Percentiles rank a stretch among this genome's conserved stretches.
Evolutionary conservation across 2,888 invertebrate genomes (phyloP).

Genomic region (Nymphalis c-album): DNA sequence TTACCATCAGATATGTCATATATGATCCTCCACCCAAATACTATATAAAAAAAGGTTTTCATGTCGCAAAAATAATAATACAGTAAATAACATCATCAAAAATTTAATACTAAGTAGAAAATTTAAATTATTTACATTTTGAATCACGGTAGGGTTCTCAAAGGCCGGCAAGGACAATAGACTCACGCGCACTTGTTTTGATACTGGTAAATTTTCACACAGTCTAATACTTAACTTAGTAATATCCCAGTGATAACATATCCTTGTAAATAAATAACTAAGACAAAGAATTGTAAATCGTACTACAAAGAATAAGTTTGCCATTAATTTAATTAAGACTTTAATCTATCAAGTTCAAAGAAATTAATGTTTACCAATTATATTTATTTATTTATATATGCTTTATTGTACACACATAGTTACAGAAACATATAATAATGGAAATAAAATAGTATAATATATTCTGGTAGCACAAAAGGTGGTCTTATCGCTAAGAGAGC

Average conservation of each 20-base stretch:
- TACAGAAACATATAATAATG: no score
- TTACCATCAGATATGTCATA: no score
- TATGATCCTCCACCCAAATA: no score
- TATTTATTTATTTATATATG: no score
- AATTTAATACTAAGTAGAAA: neutral
- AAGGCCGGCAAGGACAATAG: constrained; percentile 37
- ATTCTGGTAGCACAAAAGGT: no score
- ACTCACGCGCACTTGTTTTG: constrained; percentile 36
- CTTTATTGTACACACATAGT: no score
- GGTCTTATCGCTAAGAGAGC: no score
- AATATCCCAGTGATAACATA: constrained; percentile 6
- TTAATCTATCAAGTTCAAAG: no score
- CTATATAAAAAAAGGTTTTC: no score
- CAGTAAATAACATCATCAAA: neutral
- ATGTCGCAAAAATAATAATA: no score
- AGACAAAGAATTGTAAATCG: neutral
- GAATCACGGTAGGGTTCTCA: constrained; percentile 4
- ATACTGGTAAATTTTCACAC: constrained; percentile 38
- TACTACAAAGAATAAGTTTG: neutral
- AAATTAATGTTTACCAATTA: no score
- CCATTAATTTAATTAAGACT: neutral
- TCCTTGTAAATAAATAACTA: constrained; percentile 4
- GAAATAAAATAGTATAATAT: no score
- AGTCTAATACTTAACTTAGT: constrained; percentile 19
- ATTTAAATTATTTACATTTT: neutral